Base-by-base conservation (phyloP, 2,888 invertebrate genomes). In the Priocnemis perturbator region DNA sequence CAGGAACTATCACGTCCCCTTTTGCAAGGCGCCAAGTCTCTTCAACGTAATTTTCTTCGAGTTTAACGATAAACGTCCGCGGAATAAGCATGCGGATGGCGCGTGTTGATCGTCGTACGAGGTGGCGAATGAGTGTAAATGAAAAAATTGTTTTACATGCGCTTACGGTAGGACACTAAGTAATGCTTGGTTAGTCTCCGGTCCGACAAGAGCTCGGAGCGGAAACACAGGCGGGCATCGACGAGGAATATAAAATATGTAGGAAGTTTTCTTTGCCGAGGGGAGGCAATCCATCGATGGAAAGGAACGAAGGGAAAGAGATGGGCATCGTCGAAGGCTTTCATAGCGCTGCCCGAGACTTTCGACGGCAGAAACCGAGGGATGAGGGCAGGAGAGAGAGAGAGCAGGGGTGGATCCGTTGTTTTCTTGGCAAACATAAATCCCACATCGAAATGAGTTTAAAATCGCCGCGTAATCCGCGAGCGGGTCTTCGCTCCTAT, bases 371-470 rank as follows among this genome's bases (percentile, higher is more conserved):
- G 48, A 52, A 44, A 64, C 9, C 23, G 59, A 14, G 45, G 47
- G 47, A 59, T 17, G 23, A 45, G n/a, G n/a, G n/a, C n/a, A n/a
- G n/a, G n/a, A n/a, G n/a, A n/a, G n/a, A n/a, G n/a, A n/a, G 45
- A 37, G 45, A 59, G 45, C 19, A 30, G 44, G 59, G 37, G 15
- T 21, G 47, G n/a, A 37, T 44, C 14, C 48, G 72, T 74, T 78
- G 74, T 78, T 78, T 78, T 67, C 72, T 60, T 52, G 64, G 59
- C 69, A 67, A 78, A 62, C 77, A 73, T 71, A 83, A 85, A 85
- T 85, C 82, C 81, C 71, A 74, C 79, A 79, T 82, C 81, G 83
- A 84, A 85, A 86, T 83, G 83, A 85, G 85, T 87, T 86, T 86
- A 83, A 86, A 84, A 87, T 85, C 81, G 81, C 67, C 71, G 71